Evolutionary conservation across 53 echinoderm and acorn worm species (phyloP).

Genomic region (Astropecten irregularis): DNA sequence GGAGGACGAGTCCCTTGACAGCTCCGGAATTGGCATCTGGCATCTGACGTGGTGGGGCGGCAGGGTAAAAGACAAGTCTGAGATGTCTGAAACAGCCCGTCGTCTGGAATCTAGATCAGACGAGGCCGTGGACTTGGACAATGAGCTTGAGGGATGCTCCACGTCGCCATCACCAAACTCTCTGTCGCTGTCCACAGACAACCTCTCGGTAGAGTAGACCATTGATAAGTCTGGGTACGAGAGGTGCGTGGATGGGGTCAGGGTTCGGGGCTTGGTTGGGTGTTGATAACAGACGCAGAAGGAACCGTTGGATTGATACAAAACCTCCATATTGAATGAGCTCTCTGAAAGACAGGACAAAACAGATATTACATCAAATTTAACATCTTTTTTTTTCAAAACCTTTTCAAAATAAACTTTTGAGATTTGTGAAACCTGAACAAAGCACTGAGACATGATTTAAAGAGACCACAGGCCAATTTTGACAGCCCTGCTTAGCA

Average conservation of each 20-base stretch:
- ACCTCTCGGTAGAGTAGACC: not conserved
- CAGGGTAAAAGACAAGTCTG: not conserved
- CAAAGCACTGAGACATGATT: too few relatives aligned
- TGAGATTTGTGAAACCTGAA: not conserved
- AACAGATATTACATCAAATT: not conserved
- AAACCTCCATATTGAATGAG: conserved; percentile 87
- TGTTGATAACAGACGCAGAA: conserved; percentile 93
- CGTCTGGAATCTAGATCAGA: not conserved
- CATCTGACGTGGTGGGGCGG: too few relatives aligned
- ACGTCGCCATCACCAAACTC: not conserved
- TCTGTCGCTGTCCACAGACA: not conserved
- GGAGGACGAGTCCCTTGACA: not conserved
- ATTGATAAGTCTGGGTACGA: not conserved
- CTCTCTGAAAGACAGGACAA: conserved; percentile 65
- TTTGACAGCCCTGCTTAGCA: too few relatives aligned
- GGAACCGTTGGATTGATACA: conserved; percentile 77
- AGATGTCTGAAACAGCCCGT: conserved; percentile 2
- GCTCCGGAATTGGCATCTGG: not conserved
- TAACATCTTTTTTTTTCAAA: too few relatives aligned
- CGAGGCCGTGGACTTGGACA: not conserved
- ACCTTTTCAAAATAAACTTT: not conserved
- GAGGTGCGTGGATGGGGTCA: not conserved
- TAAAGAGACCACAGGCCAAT: too few relatives aligned
- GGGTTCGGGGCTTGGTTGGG: conserved; percentile 42
- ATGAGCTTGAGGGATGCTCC: not conserved